Conservation (phyloP, 1,140 invertebrate genomes). For the Drosophila setifemur region DNA sequence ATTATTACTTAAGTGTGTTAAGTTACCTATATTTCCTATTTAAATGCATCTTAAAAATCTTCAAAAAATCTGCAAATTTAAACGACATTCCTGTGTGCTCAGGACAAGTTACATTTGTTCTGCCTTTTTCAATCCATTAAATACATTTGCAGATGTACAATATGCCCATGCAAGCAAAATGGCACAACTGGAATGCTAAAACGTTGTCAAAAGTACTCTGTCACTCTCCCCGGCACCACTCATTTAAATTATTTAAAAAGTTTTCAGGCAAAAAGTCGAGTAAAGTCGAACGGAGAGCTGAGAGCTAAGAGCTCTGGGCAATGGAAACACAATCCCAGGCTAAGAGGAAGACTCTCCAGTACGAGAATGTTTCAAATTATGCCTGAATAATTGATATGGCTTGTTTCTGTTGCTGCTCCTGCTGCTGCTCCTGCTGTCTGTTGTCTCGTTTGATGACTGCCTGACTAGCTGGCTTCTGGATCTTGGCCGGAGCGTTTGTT, state of each 20-base stretch:
- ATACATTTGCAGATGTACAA: neutral
- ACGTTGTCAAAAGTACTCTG: constrained; percentile 18
- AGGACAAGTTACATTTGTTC: neutral
- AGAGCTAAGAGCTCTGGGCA: constrained; percentile 11
- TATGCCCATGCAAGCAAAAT: constrained; percentile 11
- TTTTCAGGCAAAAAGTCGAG: constrained; percentile 45
- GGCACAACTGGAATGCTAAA: constrained; percentile 1
- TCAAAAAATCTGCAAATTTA: too few relatives aligned
- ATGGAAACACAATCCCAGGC: constrained; percentile 27
- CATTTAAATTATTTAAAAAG: constrained; percentile 67
- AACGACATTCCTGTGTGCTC: too few relatives aligned
- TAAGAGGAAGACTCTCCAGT: constrained; percentile 8
- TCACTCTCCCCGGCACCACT: constrained; percentile 31
- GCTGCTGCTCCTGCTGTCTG: constrained; percentile 39
- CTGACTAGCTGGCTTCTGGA: constrained; percentile 16
- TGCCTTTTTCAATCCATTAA: neutral
- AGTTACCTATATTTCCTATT: too few relatives aligned
- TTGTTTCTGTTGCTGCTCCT: constrained; percentile 10
- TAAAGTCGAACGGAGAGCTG: neutral
- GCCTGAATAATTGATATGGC: constrained; percentile 75
- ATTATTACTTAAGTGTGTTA: too few relatives aligned
- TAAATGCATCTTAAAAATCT: too few relatives aligned
- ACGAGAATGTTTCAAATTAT: constrained; percentile 71
- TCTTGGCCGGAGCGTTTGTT: constrained; percentile 3
- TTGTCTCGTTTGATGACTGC: constrained; percentile 38